Conservation (phyloP, 2,797 vertebrate genomes). For the Sebastes hubbsi region DNA sequence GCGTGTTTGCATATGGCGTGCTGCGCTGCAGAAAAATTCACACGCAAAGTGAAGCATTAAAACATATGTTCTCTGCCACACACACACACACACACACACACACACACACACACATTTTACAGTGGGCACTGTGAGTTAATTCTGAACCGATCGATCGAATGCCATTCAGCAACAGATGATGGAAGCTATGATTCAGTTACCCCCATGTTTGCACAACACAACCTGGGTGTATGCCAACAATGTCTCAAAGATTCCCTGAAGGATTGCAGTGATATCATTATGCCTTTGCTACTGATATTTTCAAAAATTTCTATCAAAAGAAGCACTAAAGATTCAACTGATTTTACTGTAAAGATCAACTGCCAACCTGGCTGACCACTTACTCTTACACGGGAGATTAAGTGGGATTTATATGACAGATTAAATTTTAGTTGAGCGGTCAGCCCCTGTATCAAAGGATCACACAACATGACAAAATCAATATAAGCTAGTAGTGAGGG, state of each 20-base stretch:
- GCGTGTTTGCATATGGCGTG: not conserved
- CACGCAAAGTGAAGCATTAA: not conserved
- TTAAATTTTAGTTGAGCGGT: constrained; percentile 51
- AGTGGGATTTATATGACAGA: constrained; percentile 62
- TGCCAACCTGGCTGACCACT: not conserved
- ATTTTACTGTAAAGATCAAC: not conserved
- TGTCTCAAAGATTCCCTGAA: constrained; percentile 12
- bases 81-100: too few relatives aligned
- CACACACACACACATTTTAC: not conserved
- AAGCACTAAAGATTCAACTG: fast-evolving
- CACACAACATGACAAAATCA: constrained; percentile 61
- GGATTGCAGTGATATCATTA: not conserved
- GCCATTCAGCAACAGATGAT: constrained; percentile 44
- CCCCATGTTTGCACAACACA: constrained; percentile 46
- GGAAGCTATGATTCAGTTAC: constrained; percentile 55
- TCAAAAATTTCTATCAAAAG: not conserved
- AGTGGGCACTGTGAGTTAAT: constrained; percentile 2
- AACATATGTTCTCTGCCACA: constrained; percentile 4
- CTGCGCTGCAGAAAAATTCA: not conserved
- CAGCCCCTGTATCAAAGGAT: constrained; percentile 36
- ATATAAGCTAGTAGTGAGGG: constrained; percentile 45
- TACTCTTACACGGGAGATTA: constrained; percentile 51
- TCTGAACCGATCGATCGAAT: constrained; percentile 37
- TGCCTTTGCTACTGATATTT: not conserved
- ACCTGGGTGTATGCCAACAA: constrained; percentile 18